These are phyloP conservation scores for Upupa epops DNA, from an alignment of 2,113 vertebrate species.

Conservation along the genomic window DNA sequence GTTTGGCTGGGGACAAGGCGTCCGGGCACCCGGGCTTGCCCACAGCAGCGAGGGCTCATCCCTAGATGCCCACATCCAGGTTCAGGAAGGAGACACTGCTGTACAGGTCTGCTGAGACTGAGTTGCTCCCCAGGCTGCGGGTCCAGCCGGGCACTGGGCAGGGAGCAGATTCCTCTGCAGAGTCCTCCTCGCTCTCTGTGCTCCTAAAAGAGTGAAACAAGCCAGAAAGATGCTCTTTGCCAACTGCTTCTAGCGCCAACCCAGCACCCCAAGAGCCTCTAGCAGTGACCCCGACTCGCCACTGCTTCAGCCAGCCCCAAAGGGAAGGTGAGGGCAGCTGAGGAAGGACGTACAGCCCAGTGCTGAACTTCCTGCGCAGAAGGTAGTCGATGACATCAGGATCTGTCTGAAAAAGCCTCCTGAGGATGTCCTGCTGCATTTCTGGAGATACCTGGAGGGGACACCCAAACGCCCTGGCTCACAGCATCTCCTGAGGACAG, in stretches of 20 bases:
- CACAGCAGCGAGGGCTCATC: background rate
- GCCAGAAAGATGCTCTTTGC: background rate
- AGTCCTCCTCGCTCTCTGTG: background rate
- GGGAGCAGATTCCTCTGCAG: fast-evolving
- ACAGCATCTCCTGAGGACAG: fast-evolving
- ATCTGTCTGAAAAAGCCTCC: slow-evolving; percentile 90
- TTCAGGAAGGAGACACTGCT: background rate
- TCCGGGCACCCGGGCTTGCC: background rate
- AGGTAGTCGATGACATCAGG: slow-evolving; percentile 92
- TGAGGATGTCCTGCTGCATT: slow-evolving; percentile 84
- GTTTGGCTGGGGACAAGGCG: background rate
- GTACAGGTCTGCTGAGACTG: background rate
- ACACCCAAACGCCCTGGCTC: fast-evolving
- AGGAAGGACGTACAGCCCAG: background rate
- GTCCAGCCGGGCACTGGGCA: fast-evolving
- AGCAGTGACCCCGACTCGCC: background rate
- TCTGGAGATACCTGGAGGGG: slow-evolving; percentile 84
- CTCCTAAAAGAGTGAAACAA: background rate
- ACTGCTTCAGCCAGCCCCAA: background rate
- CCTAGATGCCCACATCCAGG: slow-evolving; percentile 3
- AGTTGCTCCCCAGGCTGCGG: background rate
- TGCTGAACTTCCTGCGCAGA: slow-evolving; percentile 77
- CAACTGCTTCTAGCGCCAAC: fast-evolving
- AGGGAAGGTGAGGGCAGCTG: background rate
- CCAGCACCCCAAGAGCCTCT: fast-evolving